These are phyloP conservation scores for Tupiocoris notatus DNA, from an alignment of 2,888 invertebrate species.

Conservation along the genomic window DNA sequence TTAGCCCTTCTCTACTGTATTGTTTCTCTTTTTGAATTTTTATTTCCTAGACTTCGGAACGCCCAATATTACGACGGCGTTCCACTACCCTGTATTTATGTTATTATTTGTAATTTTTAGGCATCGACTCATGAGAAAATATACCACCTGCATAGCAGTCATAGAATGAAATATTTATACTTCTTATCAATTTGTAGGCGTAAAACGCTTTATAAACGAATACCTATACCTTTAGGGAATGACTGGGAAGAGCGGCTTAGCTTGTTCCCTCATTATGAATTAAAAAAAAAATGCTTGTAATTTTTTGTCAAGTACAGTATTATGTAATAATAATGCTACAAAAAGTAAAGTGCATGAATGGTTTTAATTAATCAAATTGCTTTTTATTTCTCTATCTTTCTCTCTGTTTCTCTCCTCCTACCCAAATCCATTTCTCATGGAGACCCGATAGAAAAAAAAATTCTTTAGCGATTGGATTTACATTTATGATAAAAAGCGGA, in stretches of 20 bases:
- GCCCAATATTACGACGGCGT: conserved; percentile 39
- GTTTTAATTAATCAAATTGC: conserved; percentile 50
- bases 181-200: conserved; percentile 46
- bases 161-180: conserved; percentile 47
- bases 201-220: conserved; percentile 47
- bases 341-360: conserved; percentile 50
- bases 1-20: conserved; percentile 40
- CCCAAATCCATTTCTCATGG: conserved; percentile 42
- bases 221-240: conserved; percentile 41
- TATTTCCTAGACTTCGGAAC: conserved; percentile 40
- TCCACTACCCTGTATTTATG: conserved; percentile 47
- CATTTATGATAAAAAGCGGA: too few species aligned
- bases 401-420: conserved; percentile 45
- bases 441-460: too few species aligned
- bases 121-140: conserved; percentile 42
- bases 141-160: conserved; percentile 49
- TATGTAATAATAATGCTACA: conserved; percentile 51
- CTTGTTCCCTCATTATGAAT: conserved; percentile 34
- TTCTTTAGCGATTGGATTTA: too few species aligned
- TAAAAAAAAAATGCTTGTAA: conserved; percentile 48
- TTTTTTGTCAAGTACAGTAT: conserved; percentile 50
- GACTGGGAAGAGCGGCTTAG: conserved; percentile 36
- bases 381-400: conserved; percentile 49
- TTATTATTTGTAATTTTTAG: conserved; percentile 45
- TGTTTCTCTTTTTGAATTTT: conserved; percentile 42